Evolutionary conservation across 2,797 vertebrate genomes (phyloP).

Genomic region (Syncerus caffer): DNA sequence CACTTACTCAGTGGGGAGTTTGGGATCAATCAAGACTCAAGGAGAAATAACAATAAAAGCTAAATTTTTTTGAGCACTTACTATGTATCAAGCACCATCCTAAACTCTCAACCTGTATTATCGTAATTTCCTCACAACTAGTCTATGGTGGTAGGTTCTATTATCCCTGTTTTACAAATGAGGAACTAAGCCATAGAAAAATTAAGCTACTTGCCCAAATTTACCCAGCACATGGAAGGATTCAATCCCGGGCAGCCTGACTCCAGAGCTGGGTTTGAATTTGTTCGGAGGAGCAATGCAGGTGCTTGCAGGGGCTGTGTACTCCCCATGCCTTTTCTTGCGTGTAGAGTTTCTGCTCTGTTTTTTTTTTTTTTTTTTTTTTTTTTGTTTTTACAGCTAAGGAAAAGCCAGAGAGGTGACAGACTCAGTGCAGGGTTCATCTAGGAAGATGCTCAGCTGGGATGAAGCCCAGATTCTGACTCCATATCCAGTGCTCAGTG

Average conservation of each 20-base stretch:
- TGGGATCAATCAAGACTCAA: background rate
- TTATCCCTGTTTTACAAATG: background rate
- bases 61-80: background rate
- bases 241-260: background rate
- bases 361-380: background rate
- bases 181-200: background rate
- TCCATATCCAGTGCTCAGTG: background rate
- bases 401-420: background rate
- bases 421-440: background rate
- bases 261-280: background rate
- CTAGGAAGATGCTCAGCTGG: background rate
- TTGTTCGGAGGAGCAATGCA: background rate
- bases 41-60: background rate
- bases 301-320: rapidly evolving
- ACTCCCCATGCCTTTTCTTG: background rate
- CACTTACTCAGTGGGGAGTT: background rate
- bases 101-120: background rate
- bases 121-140: background rate
- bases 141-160: background rate
- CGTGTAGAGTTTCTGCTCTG: background rate
- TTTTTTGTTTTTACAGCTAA: background rate
- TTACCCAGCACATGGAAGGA: background rate
- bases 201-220: background rate
- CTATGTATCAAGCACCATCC: background rate
- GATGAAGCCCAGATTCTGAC: background rate